phyloP scores from a whole-genome alignment of 2,113 vertebrate genomes.

The Syngnathus scovelli region DNA sequence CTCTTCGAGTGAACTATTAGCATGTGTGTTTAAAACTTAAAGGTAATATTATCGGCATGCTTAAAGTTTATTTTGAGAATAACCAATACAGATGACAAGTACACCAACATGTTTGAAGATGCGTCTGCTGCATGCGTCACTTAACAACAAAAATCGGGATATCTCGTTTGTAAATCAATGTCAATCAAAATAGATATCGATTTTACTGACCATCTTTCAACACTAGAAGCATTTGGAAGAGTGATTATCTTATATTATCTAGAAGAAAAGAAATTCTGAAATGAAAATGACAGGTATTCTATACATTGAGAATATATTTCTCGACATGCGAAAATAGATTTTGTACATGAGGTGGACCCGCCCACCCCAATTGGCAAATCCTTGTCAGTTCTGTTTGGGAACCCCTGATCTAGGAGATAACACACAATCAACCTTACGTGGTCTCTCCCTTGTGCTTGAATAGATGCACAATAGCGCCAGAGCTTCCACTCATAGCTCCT shows the following conservation, averaged over 20 bases:
- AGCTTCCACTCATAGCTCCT: constrained; percentile 7
- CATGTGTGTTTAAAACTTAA: not conserved
- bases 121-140: too few relatives aligned
- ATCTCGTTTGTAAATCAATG: not conserved
- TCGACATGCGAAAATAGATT: not conserved
- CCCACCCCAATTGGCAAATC: not conserved
- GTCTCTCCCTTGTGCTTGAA: not conserved
- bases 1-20: not conserved
- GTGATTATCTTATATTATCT: too few relatives aligned
- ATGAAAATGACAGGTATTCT: not conserved
- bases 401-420: not conserved
- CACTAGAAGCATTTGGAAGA: too few relatives aligned
- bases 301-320: not conserved
- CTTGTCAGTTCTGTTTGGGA: not conserved
- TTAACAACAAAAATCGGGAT: too few relatives aligned
- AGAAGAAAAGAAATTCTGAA: too few relatives aligned
- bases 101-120: too few relatives aligned
- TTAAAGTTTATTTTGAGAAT: not conserved
- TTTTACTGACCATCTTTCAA: not conserved
- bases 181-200: not conserved
- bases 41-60: not conserved
- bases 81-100: too few relatives aligned
- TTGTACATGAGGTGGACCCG: not conserved
- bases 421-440: not conserved
- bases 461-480: not conserved